Evolutionary conservation across 2,888 invertebrate species (phyloP).

Genomic region (Papilio protenor): DNA sequence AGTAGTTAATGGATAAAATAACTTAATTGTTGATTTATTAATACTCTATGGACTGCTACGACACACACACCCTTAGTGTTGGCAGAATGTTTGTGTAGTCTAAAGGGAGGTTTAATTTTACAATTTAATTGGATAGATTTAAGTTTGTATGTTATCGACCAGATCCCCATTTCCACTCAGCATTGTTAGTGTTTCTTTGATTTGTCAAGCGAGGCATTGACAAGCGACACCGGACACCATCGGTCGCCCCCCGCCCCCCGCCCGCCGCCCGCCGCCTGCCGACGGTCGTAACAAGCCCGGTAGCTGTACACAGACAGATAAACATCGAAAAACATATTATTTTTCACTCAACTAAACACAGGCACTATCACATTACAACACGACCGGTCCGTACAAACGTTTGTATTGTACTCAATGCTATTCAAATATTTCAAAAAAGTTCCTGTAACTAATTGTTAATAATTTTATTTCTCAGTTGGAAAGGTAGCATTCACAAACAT

Average conservation of each 20-base stretch:
- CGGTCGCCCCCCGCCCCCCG: not conserved
- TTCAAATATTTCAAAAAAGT: constrained; percentile 50
- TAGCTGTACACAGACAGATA: constrained; percentile 63
- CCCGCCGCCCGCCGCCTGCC: not conserved
- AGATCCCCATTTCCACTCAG: not conserved
- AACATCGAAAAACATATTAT: constrained; percentile 77
- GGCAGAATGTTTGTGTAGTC: not conserved
- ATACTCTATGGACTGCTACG: too few species aligned
- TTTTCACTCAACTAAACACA: constrained; percentile 77
- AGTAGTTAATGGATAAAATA: not conserved
- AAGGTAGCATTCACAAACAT: not conserved
- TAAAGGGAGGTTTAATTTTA: constrained; percentile 1
- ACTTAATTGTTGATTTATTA: too few species aligned
- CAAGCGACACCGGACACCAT: constrained; percentile 48
- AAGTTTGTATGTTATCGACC: constrained; percentile 15
- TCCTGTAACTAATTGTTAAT: not conserved
- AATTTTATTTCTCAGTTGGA: not conserved
- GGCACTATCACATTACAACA: constrained; percentile 59
- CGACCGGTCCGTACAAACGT: constrained; percentile 61
- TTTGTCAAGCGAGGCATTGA: constrained; percentile 12
- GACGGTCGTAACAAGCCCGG: constrained; percentile 50
- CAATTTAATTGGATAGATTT: constrained; percentile 19
- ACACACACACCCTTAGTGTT: not conserved
- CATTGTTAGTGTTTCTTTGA: constrained; percentile 30
- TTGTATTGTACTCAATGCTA: constrained; percentile 43